Evolutionary conservation across 2,888 invertebrate species (phyloP), one percentile per base, ranked within the genome.

Genomic region (Trichogramma evanescens): DNA sequence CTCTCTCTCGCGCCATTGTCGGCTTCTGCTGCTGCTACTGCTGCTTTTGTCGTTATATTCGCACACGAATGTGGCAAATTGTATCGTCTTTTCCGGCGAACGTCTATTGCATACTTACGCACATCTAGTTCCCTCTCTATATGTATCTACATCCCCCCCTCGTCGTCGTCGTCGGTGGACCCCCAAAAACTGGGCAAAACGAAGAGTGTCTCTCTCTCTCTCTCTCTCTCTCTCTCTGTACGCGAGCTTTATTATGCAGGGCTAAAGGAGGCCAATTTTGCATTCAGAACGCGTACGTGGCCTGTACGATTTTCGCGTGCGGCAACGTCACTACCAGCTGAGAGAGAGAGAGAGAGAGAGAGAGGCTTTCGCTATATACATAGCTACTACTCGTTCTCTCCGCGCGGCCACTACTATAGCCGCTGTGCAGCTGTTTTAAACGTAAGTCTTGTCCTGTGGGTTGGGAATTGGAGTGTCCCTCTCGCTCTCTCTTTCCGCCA

Each of bases 1-100:
- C 26, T 26, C 26, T 26, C 65, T 13, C 13, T 13, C 56, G 58
- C 67, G 67, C 70, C 69, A 73, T 74, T 73, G 75, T 75, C 75
- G 72, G 72, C 71, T 71, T 72, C 72, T 71, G 69, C 68, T 66
- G 69, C 75, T 71, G 72, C 71, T n/a, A n/a, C n/a, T n/a, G n/a
- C n/a, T 71, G 72, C 72, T 71, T 69, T 68, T 66, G 69, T 68
- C 67, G 71, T 69, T 45, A 9, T 45, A 9, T 45, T 9, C 45
- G 49, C 9, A 49, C 53, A 13, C 54, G 39, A 69, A 70, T 69
- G 69, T 71, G 70, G 71, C 71, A 74, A 75, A 75, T 75, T 75
- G 72, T 72, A 72, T 74, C 71, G 71, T 69, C 68, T 68, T 69
- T 70, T 61, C 54, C 59, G 57, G 54, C 54, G 55, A 26, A 26